Base-by-base conservation (phyloP, 2,797 vertebrate species). In the Synanceia verrucosa region DNA sequence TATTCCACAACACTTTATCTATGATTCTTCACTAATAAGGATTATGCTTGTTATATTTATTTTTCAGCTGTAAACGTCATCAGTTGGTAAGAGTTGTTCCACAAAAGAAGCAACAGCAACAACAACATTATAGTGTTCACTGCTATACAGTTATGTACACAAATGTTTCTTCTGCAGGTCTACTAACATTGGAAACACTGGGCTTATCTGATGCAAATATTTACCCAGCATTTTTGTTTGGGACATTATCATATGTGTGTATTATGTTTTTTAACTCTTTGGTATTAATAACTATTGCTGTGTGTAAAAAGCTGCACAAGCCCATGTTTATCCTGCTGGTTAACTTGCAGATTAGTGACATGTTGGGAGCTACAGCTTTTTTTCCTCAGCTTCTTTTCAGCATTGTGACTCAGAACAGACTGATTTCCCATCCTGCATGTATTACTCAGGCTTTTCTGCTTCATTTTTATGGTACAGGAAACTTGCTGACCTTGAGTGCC, bases 281-380 rank as follows among this genome's bases (percentile, higher is more conserved):
- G 55, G 33, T 94, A 28, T 44, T 91, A 18, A 0, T 34, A 11
- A 76, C 81, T 1, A 93, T 94, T 34, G 75, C 41, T 24, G n/a
- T 81, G n/a, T 87, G 72, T 56, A 86, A 83, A 57, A 86, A 50
- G 16, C 81, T 94, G 3, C 91, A 93, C 34, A 91, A 87, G 33
- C 93, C 93, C 13, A 94, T 94, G 93, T 92, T 91, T 21, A 78
- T 94, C 13, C 63, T 94, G 57, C 77, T 94, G 21, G 59, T 93
- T 10, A 94, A 91, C 71, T 37, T 94, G 76, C 87, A 89, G 0
- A 48, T 93, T 7, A 92, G 84, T 63, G 93, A 94, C 68, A 76
- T 91, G 18, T 2, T 93, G 2, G 91, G 92, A 2, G 89, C 90
- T 2, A 86, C 90, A 0, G 82, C 83, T 13, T 84, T 94, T 62